Evolutionary conservation across 2,888 invertebrate species (phyloP), one percentile per base, ranked within the genome.

Genomic region (Eledona agricola): DNA sequence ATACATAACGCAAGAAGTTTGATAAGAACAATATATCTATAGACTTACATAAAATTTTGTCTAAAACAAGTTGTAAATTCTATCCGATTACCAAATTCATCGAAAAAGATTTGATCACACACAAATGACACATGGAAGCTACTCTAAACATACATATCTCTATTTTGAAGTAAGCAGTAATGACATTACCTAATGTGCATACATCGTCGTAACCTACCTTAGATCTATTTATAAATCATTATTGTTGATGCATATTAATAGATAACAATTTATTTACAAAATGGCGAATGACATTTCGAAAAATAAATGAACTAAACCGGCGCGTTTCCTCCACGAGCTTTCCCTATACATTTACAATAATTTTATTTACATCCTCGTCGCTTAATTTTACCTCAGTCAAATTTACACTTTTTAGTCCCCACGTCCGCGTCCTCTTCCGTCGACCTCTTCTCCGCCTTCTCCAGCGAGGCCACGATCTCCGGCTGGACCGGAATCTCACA

Each of bases 401-500:
- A 67, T 67, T 69, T 66, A 64, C 62, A 63, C 38, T 60, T 62
- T 28, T 60, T 67, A 16, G 45, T 55, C 17, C 55, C 26, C 5
- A 10, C 23, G 31, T 20, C 43, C n/a, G 23, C 23, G 22, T 31
- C 51, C 25, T 46, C 51, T 9, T 16, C 25, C 5, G 15, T 17
- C 13, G 25, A 11, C 4, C 26, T 35, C 10, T 23, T 51, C 3
- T 43, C 22, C 3, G 26, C 46, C 10, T 22, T 11, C 1, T 34
- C 20, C 28, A 65, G 37, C 51, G 66, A 63, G 2, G 69, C 62
- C 6, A 75, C 70, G 35, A 77, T 76, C 35, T 66, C 68, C 2
- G 75, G 73, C 53, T 76, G 76, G 12, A 77, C 62, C 5, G 76
- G 75, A 29, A 76, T 76, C 59, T 77, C 77, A 31, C 67, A 71